Conservation (phyloP, 2,113 vertebrate species). For the Trematocara unimaculatum region DNA sequence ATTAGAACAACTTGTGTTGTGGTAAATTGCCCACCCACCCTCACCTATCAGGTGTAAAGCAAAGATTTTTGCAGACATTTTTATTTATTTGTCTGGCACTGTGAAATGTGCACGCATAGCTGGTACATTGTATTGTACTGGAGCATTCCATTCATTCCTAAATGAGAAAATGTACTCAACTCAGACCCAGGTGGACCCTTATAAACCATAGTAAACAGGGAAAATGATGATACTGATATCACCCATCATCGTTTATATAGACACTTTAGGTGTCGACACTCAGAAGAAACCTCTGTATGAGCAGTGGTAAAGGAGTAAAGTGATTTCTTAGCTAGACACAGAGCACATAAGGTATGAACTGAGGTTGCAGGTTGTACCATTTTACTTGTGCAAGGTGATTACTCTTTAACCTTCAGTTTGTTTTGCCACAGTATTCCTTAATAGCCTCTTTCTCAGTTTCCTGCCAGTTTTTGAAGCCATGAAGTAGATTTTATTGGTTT, state of each 20-base stretch:
- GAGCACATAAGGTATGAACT: neutral
- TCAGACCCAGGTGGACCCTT: neutral
- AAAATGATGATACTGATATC: neutral
- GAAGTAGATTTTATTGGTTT: neutral
- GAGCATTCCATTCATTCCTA: neutral
- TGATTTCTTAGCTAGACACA: neutral
- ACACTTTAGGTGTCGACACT: neutral
- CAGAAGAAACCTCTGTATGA: neutral
- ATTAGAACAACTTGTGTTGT: neutral
- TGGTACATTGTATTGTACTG: neutral
- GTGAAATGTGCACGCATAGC: neutral
- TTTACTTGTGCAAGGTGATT: neutral
- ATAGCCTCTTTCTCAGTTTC: neutral
- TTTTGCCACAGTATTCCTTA: neutral
- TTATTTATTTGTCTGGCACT: neutral
- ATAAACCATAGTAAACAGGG: neutral
- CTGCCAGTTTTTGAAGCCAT: neutral
- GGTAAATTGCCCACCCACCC: neutral
- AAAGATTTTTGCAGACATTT: neutral
- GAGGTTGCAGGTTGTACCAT: neutral
- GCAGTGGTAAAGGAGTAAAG: neutral
- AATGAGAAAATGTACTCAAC: neutral
- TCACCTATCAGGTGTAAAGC: neutral
- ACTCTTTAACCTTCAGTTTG: neutral
- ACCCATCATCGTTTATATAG: neutral